Evolutionary conservation across 2,888 invertebrate genomes (phyloP), one percentile per base, ranked within the genome.

Genomic region (Drosophila longiperda): DNA sequence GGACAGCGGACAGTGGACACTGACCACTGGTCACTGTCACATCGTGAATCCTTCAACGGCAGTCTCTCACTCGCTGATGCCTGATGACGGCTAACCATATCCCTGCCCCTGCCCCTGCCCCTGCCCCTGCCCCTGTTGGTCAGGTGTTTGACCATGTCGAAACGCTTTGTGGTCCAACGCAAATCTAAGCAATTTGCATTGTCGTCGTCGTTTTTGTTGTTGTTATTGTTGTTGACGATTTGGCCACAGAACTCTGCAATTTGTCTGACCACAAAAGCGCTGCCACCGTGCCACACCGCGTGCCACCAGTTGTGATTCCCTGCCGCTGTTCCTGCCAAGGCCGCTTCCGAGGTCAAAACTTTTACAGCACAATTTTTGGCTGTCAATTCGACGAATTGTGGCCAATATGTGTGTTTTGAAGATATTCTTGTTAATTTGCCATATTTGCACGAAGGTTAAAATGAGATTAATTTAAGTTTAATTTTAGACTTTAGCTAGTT

Each of bases 1-100:
- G 29, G 29, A 29, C 29, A 29, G 5, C 26, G 81, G 83, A 77
- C 79, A 55, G 8, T 38, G 29, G 55, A 55, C 55, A 23, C 23
- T 26, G 45, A 23, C 23, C 45, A 45, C 23, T 45, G 78, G 79
- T 75, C 87, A 93, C 94, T 81, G 83, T 85, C 89, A 87, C 95
- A 91, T 94, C 93, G 91, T 84, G 92, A 92, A 92, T 92, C 92
- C 92, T 91, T 92, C 92, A 92, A 87, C 82, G 72, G 71, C 81
- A 78, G 73, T 74, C 40, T 45, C 29, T 50, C 29, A n/a, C 9
- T 42, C 72, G 66, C 65, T 67, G 80, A 57, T 66, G 73, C 54
- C 58, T 55, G 66, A 64, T 73, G 68, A 59, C 55, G 65, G 61
- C 55, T 52, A 55, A 23, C 40, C 23, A n/a, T 7, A 45, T 20